Conservation (phyloP, 2,888 invertebrate genomes). For the Torymus aiolomorphi region DNA sequence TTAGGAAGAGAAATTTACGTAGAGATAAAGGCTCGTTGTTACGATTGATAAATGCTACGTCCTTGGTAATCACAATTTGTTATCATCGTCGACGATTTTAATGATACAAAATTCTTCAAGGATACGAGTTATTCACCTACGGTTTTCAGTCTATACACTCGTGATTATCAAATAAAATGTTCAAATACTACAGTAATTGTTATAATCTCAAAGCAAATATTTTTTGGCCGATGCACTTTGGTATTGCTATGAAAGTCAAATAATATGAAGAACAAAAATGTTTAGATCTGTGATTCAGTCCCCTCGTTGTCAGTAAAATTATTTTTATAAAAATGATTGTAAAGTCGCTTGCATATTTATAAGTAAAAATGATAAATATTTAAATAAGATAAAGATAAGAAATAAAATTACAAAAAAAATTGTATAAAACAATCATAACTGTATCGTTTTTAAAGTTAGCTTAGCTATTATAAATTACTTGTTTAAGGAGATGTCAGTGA, state of each 20-base stretch:
- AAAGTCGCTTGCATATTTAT: constrained; percentile 19
- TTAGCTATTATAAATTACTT: no score
- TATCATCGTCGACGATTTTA: constrained; percentile 32
- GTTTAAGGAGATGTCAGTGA: no score
- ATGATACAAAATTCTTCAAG: constrained; percentile 46
- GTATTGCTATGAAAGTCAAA: constrained; percentile 49
- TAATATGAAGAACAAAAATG: constrained; percentile 24
- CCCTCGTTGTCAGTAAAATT: not conserved
- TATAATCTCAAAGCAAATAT: constrained; percentile 29
- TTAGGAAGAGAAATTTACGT: not conserved
- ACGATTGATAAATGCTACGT: constrained; percentile 34
- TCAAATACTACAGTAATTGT: constrained; percentile 35
- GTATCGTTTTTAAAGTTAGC: not conserved
- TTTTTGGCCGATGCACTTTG: constrained; percentile 64
- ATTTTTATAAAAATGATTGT: constrained; percentile 23
- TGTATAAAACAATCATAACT: not conserved
- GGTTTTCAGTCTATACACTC: constrained; percentile 53
- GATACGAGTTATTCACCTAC: constrained; percentile 37
- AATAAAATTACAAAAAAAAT: not conserved
- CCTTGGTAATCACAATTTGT: constrained; percentile 47
- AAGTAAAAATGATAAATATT: constrained; percentile 33
- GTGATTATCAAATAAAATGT: constrained; percentile 40
- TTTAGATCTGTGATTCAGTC: constrained; percentile 6
- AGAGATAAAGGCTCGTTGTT: constrained; percentile 44
- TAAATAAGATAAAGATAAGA: constrained; percentile 16